Evolutionary conservation across 1,140 invertebrate genomes (phyloP).

Genomic region (Euwallacea fornicatus): DNA sequence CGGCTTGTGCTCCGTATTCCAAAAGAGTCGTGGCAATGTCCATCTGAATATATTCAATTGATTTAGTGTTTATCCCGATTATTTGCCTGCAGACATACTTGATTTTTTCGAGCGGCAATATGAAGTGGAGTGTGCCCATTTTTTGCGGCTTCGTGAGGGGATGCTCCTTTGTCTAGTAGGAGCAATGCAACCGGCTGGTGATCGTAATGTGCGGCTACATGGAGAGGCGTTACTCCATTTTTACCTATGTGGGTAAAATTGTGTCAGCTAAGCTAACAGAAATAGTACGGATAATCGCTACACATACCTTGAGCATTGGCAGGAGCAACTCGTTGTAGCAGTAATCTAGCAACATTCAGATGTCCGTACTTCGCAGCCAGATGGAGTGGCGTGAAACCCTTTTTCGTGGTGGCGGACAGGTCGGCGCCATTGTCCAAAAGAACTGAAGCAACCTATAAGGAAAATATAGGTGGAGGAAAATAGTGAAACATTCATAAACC

Average conservation of each 20-base stretch:
- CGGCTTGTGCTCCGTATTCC: conserved; percentile 87
- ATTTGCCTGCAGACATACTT: conserved; percentile 60
- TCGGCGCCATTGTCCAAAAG: conserved; percentile 93
- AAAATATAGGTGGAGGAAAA: background rate
- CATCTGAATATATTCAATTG: conserved; percentile 57
- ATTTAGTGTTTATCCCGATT: background rate
- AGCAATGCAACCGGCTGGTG: conserved; percentile 90
- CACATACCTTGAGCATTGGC: conserved; percentile 86
- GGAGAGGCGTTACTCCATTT: conserved; percentile 96
- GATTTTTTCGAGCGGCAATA: conserved; percentile 98
- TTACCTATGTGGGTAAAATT: conserved; percentile 57
- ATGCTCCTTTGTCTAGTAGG: conserved; percentile 91
- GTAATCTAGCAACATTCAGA: conserved; percentile 84
- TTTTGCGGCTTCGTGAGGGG: conserved; percentile 93
- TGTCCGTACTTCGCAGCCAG: conserved; percentile 97
- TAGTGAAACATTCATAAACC: background rate
- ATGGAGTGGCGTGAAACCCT: conserved; percentile 97
- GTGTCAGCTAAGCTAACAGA: background rate
- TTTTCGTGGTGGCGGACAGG: conserved; percentile 87
- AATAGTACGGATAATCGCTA: background rate
- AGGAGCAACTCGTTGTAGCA: conserved; percentile 83
- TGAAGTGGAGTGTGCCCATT: conserved; percentile 98
- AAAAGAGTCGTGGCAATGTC: conserved; percentile 91
- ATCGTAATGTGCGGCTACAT: conserved; percentile 97
- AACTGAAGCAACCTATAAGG: conserved; percentile 73